Evolutionary conservation across 2,888 invertebrate species (phyloP), one percentile per base, ranked within the genome.

Genomic region (Timema podura): DNA sequence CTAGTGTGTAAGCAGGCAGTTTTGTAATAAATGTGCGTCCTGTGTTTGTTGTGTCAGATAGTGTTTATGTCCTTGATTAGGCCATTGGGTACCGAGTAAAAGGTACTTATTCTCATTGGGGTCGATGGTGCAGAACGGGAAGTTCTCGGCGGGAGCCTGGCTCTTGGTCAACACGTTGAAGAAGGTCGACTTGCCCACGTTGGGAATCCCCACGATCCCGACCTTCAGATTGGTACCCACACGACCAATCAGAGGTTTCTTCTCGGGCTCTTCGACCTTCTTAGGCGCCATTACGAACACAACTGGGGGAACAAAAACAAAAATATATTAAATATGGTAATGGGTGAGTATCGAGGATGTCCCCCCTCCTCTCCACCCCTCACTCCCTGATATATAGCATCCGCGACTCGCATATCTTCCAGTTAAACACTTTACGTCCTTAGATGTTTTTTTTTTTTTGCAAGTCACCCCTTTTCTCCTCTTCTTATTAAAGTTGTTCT

Each of bases 71-170:
- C 30, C 30, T 3, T 30, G 30, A 30, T 30, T 30, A 3, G 30
- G 30, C 30, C 3, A 30, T 1, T 30, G 30, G 30, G 30, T 30
- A 30, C 30, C 3, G 30, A 30, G 30, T 71, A 76, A 74, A 73
- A 76, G 74, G 89, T 91, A 95, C 96, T 96, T 94, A 96, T 95
- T 98, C 89, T 99, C 98, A 93, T 98, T 98, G 65, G 99, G 99
- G 84, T 99, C 98, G 81, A 99, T 99, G 82, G 99, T 99, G 86
- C 99, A 99, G 87, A 99, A 99, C 0, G 99, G 98, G 81, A 98
- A 99, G 82, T 99, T 99, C 81, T 98, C 99, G 68, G 99, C 99
- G 69, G 96, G 91, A 7, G 96, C 98, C 79, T 93, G 91, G 81
- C 97, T 97, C 82, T 98, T 96, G 48, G 99, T 99, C 74, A 99